phyloP scores from a whole-genome alignment of 2,113 vertebrate genomes.

The Mustela nigripes region DNA sequence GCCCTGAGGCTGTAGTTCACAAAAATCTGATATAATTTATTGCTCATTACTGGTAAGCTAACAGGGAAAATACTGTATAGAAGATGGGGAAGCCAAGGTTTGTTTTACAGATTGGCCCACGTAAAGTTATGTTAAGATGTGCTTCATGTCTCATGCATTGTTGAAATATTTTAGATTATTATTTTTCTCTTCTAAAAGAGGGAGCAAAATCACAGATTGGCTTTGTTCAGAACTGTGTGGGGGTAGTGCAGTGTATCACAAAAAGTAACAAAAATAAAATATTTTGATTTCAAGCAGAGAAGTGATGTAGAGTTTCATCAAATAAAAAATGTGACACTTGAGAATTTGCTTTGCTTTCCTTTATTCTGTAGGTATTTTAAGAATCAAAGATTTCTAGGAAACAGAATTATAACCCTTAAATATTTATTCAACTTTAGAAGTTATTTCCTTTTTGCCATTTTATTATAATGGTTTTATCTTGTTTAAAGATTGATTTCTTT shows the following conservation, averaged over 20 bases:
- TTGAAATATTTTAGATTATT: not conserved
- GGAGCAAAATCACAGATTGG: not conserved
- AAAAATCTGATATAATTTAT: not conserved
- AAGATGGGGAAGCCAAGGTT: not conserved
- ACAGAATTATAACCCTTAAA: constrained; percentile 11
- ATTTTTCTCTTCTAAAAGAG: not conserved
- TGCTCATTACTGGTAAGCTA: not conserved
- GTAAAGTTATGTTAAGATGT: not conserved
- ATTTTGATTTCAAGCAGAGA: constrained; percentile 1
- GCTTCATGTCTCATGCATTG: not conserved
- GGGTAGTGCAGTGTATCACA: not conserved
- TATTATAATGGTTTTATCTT: constrained; percentile 30
- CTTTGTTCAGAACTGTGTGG: constrained; percentile 32
- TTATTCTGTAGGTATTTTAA: constrained; percentile 57
- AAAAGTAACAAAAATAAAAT: constrained; percentile 49
- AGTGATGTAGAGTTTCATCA: constrained; percentile 29
- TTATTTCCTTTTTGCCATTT: not conserved
- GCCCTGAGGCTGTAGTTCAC: not conserved
- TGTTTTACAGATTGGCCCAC: not conserved
- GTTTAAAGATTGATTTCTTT: constrained; percentile 43
- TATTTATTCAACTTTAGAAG: constrained; percentile 33
- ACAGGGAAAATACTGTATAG: not conserved
- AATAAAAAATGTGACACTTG: constrained; percentile 31
- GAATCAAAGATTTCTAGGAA: constrained; percentile 35
- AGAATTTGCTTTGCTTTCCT: not conserved